Percentiles rank a stretch among this genome's conserved stretches.
Evolutionary conservation across 1,140 invertebrate genomes (phyloP).

Genomic region (Panagrolaimus sp.): DNA sequence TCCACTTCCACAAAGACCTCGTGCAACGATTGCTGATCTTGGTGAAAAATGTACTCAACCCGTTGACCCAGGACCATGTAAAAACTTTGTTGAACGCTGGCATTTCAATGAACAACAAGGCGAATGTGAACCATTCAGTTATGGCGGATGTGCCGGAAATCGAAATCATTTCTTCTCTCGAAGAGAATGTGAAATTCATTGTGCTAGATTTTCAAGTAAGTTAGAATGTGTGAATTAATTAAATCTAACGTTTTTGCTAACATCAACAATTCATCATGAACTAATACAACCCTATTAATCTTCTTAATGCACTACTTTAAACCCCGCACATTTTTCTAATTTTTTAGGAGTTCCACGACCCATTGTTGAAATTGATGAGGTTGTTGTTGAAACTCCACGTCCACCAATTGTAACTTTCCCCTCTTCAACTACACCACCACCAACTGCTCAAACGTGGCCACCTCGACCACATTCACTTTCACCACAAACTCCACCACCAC

Average conservation of each 20-base stretch:
- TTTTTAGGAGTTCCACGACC: background rate
- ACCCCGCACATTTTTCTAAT: background rate
- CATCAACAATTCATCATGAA: constrained; percentile 16
- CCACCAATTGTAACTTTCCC: background rate
- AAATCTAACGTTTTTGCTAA: background rate
- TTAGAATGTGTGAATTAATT: constrained; percentile 23
- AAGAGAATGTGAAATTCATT: constrained; percentile 56
- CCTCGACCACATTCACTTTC: background rate
- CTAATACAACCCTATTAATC: background rate
- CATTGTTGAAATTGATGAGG: background rate
- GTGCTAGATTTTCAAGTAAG: constrained; percentile 55
- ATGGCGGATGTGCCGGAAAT: constrained; percentile 66
- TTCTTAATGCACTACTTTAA: background rate
- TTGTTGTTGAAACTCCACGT: background rate
- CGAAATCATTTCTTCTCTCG: constrained; percentile 57
- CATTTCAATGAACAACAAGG: constrained; percentile 61
- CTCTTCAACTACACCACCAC: background rate
- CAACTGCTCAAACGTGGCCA: background rate
- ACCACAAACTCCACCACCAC: background rate
- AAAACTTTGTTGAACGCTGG: constrained; percentile 60
- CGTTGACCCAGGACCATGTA: constrained; percentile 56
- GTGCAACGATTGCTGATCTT: constrained; percentile 32
- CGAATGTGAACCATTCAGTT: constrained; percentile 64
- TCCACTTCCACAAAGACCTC: constrained; percentile 22
- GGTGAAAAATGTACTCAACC: constrained; percentile 56